Base-by-base conservation (phyloP, 2,797 vertebrate genomes). In the Danio aesculapii region DNA sequence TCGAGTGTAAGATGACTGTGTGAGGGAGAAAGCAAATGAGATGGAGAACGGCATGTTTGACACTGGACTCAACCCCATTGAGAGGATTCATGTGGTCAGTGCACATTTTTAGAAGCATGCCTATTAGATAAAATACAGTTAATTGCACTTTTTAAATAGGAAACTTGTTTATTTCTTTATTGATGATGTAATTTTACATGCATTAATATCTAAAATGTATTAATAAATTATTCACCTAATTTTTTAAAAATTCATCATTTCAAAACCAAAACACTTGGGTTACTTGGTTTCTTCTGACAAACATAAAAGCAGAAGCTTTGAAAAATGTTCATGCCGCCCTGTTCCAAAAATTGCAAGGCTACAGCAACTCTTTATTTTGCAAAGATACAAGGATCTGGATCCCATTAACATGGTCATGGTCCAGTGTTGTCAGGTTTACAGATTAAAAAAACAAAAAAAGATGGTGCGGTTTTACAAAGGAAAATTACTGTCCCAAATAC, bases 31-130 rank as follows among this genome's bases (percentile, higher is more conserved):
- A 49, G 30, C 14, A 66, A 72, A 75, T 14, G 63, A 77, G 61
- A 64, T 82, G 80, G 87, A 89, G 87, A 87, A 90, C 89, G 86
- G 88, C 84, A 84, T 89, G 87, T 91, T 88, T 88, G 88, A 89
- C 88, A 87, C 88, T 90, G 92, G 90, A 90, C 89, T 88, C 88
- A 87, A 39, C 90, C 90, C 89, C 21, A 49, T 30, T 47, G 53
- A 49, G 76, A 70, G 58, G 55, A 59, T 69, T 69, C 19, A 21
- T 61, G 16, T 70, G 49, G 67, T 5, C 8, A 52, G 21, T 70
- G 19, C 67, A 63, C 4, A 61, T 71, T 62, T 50, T 16, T 50
- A 50, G 47, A 43, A 79, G 47, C 77, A 43, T 21, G 6, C 50
- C 41, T 47, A 12, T 46, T 8, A 52, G 57, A 79, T 62, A 79